Percentiles rank a stretch among this genome's conserved stretches.
These are phyloP conservation scores for Microcebus jonahi DNA, from an alignment of 2,113 vertebrate species.

Conservation along the genomic window DNA sequence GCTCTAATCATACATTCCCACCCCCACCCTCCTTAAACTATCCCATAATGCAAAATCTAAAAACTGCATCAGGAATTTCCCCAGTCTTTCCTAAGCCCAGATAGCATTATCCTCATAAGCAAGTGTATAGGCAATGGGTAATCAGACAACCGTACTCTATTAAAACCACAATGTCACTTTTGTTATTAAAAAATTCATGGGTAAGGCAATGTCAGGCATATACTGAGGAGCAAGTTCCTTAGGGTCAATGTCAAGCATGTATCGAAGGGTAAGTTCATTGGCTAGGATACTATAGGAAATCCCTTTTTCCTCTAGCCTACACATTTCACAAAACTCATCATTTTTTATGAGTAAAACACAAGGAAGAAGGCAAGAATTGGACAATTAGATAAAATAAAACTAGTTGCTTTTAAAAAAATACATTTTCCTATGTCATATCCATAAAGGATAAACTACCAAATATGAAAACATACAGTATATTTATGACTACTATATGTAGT, in stretches of 20 bases:
- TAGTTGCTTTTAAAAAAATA: background rate
- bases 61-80: constrained; percentile 13
- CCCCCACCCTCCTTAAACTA: background rate
- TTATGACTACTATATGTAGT: background rate
- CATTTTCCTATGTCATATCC: background rate
- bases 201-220: constrained; percentile 85
- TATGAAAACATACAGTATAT: background rate
- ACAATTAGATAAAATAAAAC: background rate
- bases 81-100: background rate
- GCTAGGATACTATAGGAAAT: constrained; percentile 87
- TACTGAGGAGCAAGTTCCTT: constrained; percentile 89
- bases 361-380: background rate
- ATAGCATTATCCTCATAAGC: background rate
- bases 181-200: constrained; percentile 83
- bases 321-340: constrained; percentile 11
- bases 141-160: constrained; percentile 1
- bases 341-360: constrained; percentile 23
- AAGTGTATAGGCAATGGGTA: background rate
- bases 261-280: constrained; percentile 89
- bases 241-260: constrained; percentile 86
- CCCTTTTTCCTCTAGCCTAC: constrained; percentile 73
- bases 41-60: background rate
- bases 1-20: background rate
- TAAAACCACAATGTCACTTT: constrained; percentile 72
- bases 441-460: background rate